phyloP scores from a whole-genome alignment of 2,113 vertebrate species.

The Apaloderma vittatum region DNA sequence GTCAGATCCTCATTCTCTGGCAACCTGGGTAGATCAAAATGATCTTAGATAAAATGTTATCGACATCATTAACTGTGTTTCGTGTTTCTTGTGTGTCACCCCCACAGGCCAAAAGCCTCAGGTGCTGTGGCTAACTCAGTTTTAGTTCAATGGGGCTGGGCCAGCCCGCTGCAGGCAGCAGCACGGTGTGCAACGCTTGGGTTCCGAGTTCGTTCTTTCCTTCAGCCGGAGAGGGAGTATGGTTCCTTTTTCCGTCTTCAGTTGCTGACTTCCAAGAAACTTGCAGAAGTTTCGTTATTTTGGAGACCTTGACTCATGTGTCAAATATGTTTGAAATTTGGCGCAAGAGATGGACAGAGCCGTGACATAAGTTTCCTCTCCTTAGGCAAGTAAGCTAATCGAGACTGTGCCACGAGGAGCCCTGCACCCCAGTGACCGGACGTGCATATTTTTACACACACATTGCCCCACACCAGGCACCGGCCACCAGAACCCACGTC shows the following conservation, averaged over 20 bases:
- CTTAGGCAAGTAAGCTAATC: constrained; percentile 32
- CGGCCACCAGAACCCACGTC: not conserved
- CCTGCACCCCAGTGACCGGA: constrained; percentile 6
- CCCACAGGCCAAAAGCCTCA: not conserved
- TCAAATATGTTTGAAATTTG: constrained; percentile 15
- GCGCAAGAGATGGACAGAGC: not conserved
- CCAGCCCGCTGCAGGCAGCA: not conserved
- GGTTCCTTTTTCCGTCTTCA: not conserved
- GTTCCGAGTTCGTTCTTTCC: not conserved
- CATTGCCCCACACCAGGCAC: not conserved
- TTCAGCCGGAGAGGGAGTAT: not conserved
- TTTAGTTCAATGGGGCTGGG: accelerated
- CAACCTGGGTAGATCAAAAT: not conserved
- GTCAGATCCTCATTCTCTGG: not conserved
- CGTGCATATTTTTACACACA: constrained; percentile 2
- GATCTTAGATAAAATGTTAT: not conserved
- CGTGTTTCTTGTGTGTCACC: not conserved
- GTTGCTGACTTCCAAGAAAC: not conserved
- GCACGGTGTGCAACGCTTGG: not conserved
- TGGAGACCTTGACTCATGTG: constrained; percentile 1
- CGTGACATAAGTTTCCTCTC: constrained; percentile 32
- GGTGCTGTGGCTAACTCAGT: not conserved
- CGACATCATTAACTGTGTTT: not conserved
- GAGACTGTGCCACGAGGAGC: not conserved
- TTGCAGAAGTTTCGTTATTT: not conserved